A percentile compares a stretch with the other conserved stretches of the same genome.
Evolutionary conservation across 2,113 vertebrate species (phyloP).

Genomic region (Apaloderma vittatum): DNA sequence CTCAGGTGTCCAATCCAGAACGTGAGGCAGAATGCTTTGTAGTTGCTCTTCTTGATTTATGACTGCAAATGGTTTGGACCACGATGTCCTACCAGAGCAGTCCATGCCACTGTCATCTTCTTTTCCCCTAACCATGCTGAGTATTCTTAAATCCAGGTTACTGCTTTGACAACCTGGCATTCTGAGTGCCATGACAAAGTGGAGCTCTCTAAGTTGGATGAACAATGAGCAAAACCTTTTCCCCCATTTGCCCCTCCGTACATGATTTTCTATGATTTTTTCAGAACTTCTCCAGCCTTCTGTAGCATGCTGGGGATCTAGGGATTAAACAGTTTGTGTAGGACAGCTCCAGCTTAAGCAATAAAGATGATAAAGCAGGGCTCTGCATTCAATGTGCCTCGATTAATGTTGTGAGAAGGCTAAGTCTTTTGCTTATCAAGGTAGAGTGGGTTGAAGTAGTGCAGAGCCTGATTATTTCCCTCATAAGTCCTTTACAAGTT

Average conservation of each 20-base stretch:
- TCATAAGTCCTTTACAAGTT: not conserved
- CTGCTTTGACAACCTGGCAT: not conserved
- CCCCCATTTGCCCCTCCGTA: not conserved
- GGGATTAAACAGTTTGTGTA: not conserved
- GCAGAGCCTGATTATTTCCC: not conserved
- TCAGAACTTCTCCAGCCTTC: not conserved
- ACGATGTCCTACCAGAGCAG: not conserved
- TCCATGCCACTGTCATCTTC: not conserved
- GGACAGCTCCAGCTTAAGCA: not conserved
- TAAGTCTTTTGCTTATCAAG: not conserved
- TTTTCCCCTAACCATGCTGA: not conserved
- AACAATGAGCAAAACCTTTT: not conserved
- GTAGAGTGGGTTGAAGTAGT: not conserved
- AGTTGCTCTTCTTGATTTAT: not conserved
- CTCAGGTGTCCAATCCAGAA: not conserved
- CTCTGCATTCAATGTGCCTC: not conserved
- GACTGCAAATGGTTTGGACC: not conserved
- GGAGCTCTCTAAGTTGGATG: not conserved
- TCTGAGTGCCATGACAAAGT: not conserved
- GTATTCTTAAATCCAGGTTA: not conserved
- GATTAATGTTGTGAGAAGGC: not conserved
- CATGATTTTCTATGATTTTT: not conserved
- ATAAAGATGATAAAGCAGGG: not conserved
- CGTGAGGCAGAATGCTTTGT: not conserved
- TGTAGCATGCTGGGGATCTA: not conserved